These are phyloP conservation scores for Ellobium chinense DNA, from an alignment of 2,888 invertebrate species.

Conservation along the genomic window DNA sequence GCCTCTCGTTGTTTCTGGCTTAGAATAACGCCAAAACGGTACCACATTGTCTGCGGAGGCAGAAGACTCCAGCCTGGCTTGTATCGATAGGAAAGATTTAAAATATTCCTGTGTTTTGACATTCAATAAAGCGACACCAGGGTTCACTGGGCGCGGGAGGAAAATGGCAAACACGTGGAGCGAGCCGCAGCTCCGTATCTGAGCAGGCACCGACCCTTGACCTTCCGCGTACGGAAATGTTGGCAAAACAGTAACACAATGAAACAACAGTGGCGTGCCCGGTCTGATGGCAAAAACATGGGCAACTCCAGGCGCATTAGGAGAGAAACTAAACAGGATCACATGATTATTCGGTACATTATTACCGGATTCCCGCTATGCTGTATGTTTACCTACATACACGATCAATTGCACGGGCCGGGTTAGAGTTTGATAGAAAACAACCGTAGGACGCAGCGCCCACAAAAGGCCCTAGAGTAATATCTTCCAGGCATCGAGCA, in stretches of 20 bases:
- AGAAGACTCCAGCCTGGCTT: not conserved
- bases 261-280: constrained; percentile 36
- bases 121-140: constrained; percentile 22
- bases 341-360: constrained; percentile 40
- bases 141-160: constrained; percentile 20
- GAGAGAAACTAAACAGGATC: constrained; percentile 32
- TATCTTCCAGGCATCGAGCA: not conserved
- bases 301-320: constrained; percentile 15
- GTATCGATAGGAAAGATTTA: constrained; percentile 33
- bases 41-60: not conserved
- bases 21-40: not conserved
- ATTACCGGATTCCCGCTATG: not conserved
- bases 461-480: not conserved
- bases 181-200: constrained; percentile 13
- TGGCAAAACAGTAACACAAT: constrained; percentile 40
- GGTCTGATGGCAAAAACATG: constrained; percentile 24
- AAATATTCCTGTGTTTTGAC: not conserved
- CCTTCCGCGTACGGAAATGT: constrained; percentile 36
- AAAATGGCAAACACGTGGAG: constrained; percentile 33
- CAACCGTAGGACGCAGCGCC: not conserved
- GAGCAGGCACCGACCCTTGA: constrained; percentile 20
- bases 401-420: constrained; percentile 24
- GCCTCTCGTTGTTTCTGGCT: not conserved
- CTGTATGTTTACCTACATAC: constrained; percentile 28
- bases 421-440: constrained; percentile 11